Conservation (phyloP, 2,888 invertebrate genomes). For the Clanis bilineata region DNA sequence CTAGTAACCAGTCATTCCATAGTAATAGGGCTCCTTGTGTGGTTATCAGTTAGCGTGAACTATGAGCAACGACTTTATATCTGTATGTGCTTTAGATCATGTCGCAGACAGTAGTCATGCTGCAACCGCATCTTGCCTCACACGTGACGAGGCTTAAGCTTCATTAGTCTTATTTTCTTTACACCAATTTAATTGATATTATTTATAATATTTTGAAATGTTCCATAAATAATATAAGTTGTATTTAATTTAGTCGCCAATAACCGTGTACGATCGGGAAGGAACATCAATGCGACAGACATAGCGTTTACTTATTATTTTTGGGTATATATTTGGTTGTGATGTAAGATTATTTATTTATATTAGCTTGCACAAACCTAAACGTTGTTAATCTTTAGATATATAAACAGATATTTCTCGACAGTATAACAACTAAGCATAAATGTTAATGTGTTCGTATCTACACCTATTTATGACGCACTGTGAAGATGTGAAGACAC, state of each 20-base stretch:
- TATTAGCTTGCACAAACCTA: neutral
- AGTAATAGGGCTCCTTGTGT: neutral
- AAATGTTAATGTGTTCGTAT: slow-evolving; percentile 25
- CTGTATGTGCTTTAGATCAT: neutral
- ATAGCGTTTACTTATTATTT: neutral
- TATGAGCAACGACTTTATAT: neutral
- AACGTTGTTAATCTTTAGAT: neutral
- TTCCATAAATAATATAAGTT: neutral
- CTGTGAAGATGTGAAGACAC: slow-evolving; percentile 28
- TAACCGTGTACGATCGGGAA: neutral
- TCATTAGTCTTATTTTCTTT: neutral
- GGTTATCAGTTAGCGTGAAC: neutral
- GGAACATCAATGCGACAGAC: neutral
- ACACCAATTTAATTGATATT: neutral
- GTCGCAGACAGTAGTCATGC: too few relatives aligned
- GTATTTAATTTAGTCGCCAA: neutral
- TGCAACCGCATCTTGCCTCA: neutral
- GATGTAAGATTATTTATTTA: neutral
- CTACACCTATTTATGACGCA: slow-evolving; percentile 51
- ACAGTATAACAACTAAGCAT: neutral
- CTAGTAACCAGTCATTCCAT: slow-evolving; percentile 6
- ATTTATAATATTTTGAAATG: neutral
- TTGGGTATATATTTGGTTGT: slow-evolving; percentile 9
- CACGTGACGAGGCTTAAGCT: neutral
- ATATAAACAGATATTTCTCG: neutral